Percentiles rank a stretch among this genome's conserved stretches.
Evolutionary conservation across 1,140 invertebrate genomes (phyloP).

Genomic region (Zaprionus nigranus): DNA sequence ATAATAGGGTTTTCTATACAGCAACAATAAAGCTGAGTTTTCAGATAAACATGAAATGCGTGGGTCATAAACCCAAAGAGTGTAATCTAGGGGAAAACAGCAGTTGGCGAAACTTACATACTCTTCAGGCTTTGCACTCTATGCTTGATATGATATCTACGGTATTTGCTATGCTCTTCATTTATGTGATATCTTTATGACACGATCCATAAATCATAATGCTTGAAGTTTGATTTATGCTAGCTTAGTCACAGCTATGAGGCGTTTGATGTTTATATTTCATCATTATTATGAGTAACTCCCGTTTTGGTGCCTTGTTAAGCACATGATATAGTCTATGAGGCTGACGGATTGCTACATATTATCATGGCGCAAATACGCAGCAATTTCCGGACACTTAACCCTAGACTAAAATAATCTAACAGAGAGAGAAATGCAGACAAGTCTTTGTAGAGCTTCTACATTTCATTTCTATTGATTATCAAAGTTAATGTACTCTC

Average conservation of each 20-base stretch:
- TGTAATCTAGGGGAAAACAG: not conserved
- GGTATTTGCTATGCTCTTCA: not conserved
- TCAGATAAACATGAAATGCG: not conserved
- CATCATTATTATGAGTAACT: not conserved
- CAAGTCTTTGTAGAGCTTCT: not conserved
- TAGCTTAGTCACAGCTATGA: not conserved
- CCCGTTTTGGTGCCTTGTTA: not conserved
- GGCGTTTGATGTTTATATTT: not conserved
- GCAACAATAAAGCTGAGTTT: not conserved
- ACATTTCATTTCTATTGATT: not conserved
- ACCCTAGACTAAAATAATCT: not conserved
- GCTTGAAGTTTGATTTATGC: not conserved
- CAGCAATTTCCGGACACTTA: not conserved
- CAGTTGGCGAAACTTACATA: not conserved
- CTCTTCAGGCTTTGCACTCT: not conserved
- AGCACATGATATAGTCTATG: not conserved
- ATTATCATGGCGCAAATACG: not conserved
- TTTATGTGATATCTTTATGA: constrained; percentile 1
- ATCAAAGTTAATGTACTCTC: not conserved
- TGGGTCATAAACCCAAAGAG: not conserved
- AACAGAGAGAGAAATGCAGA: not conserved
- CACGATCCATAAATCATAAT: not conserved
- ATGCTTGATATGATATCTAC: not conserved
- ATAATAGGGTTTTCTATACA: not conserved
- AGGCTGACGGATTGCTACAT: not conserved